Evolutionary conservation across 2,113 vertebrate species (phyloP), one percentile per base, ranked within the genome.

Genomic region (Pyxicephalus adspersus): DNA sequence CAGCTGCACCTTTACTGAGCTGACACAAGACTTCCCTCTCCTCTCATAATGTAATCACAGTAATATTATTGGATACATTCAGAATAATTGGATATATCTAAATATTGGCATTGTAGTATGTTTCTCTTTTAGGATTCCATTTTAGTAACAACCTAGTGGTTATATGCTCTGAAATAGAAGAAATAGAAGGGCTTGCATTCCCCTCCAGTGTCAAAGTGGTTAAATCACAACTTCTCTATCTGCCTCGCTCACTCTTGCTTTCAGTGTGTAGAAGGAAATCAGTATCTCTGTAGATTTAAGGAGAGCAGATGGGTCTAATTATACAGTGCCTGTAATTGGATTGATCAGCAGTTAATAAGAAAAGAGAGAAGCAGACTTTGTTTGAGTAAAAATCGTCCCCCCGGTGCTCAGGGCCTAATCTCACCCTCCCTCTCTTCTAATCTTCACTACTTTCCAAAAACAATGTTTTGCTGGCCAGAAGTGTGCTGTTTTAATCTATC

Each of bases 261-360:
- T 65, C 61, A 57, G 20, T 75, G 52, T 82, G 71, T 55, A 74
- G 52, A 82, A 82, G 70, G 71, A 75, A 74, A 74, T 63, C 79
- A 45, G 68, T 63, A 82, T 82, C 80, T 82, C 80, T 66, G 80
- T 82, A 82, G 71, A 82, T 75, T 81, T 82, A 82, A 75, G 71
- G 63, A 82, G 71, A 82, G 80, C 80, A 82, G 80, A 82, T 82
- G 80, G 80, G 71, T 82, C 80, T 82, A 82, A 82, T 82, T 82
- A 82, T 82, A 82, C 80, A 82, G 70, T 58, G 70, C 51, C 80
- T 82, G 63, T 82, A 82, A 82, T 82, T 82, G 71, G 80, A 82
- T 82, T 82, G 80, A 82, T 82, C 80, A 82, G 71, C 80, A 82
- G 80, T 82, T 82, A 82, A 82, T 82, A 82, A 71, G 80, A 82